Conservation (phyloP, 2,113 vertebrate species). For the Cochlearius cochlearius region DNA sequence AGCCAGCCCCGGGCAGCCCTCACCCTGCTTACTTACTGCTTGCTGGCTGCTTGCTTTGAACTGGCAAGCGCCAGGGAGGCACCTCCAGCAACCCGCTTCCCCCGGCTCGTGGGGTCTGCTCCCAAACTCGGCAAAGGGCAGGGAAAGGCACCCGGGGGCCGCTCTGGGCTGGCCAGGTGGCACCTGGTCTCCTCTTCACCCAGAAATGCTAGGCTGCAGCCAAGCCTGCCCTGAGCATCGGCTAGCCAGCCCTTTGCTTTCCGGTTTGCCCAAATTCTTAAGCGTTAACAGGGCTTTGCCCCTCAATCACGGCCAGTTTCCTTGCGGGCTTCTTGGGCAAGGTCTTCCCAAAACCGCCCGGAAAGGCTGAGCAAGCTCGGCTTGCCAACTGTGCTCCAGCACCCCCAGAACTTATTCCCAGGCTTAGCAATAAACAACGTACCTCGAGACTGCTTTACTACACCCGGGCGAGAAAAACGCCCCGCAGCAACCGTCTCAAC, state of each 20-base stretch:
- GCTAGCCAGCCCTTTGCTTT: neutral
- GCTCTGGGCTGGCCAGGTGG: neutral
- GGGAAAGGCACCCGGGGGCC: neutral
- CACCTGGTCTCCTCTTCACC: neutral
- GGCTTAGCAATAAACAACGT: neutral
- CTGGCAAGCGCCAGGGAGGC: neutral
- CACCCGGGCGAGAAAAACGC: neutral
- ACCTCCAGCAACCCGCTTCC: neutral
- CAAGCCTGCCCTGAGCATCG: neutral
- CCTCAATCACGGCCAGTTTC: neutral
- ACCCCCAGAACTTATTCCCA: neutral
- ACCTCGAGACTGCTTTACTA: slow-evolving; percentile 20
- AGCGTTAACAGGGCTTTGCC: rapidly evolving
- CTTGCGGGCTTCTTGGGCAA: neutral
- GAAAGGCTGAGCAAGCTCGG: neutral
- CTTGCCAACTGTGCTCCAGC: rapidly evolving
- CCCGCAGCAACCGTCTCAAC: neutral
- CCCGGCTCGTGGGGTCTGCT: neutral
- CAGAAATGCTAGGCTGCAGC: neutral
- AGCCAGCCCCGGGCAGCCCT: neutral
- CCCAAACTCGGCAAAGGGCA: neutral
- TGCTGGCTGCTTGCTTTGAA: neutral
- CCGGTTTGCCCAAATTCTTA: neutral
- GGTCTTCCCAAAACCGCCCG: neutral
- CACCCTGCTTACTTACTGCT: neutral